A percentile compares a stretch with the other conserved stretches of the same genome.
Conservation (phyloP, 1,140 invertebrate genomes). For the Bombus confusus region DNA sequence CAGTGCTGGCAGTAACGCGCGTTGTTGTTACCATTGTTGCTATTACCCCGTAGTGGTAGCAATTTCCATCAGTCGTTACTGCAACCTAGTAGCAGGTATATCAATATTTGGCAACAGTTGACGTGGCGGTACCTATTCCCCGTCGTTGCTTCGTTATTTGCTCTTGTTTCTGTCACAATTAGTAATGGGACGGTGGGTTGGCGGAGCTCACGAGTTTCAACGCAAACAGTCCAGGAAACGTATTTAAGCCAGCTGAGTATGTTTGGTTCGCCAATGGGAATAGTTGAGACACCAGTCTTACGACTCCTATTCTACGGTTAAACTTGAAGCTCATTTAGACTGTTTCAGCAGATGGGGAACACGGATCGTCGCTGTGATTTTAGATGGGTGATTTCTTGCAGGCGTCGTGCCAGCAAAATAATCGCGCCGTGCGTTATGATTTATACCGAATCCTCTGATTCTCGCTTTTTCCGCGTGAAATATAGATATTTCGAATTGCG, state of each 20-base stretch:
- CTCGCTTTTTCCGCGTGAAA: accelerated
- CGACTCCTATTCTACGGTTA: constrained; percentile 4
- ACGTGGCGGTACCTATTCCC: constrained; percentile 20
- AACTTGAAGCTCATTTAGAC: constrained; percentile 31
- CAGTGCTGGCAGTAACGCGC: background rate
- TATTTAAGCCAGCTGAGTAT: constrained; percentile 36
- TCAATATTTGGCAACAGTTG: constrained; percentile 56
- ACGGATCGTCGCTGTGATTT: constrained; percentile 7
- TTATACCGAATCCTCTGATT: background rate
- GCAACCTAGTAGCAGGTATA: constrained; percentile 42
- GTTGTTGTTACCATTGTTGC: constrained; percentile 7
- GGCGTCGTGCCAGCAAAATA: background rate
- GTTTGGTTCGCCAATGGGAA: constrained; percentile 30
- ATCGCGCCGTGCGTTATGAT: background rate
- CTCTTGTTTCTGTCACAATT: constrained; percentile 46
- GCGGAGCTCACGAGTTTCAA: constrained; percentile 22
- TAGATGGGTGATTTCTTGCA: constrained; percentile 2
- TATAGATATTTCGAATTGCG: no score
- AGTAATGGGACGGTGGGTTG: constrained; percentile 35
- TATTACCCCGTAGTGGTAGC: background rate
- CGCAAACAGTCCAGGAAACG: constrained; percentile 40
- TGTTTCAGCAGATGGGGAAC: constrained; percentile 1
- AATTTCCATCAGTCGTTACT: constrained; percentile 22
- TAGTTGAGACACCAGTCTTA: constrained; percentile 36
- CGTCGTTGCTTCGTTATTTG: constrained; percentile 53